Evolutionary conservation across 2,797 vertebrate species (phyloP).

Genomic region (Ispidina picta): DNA sequence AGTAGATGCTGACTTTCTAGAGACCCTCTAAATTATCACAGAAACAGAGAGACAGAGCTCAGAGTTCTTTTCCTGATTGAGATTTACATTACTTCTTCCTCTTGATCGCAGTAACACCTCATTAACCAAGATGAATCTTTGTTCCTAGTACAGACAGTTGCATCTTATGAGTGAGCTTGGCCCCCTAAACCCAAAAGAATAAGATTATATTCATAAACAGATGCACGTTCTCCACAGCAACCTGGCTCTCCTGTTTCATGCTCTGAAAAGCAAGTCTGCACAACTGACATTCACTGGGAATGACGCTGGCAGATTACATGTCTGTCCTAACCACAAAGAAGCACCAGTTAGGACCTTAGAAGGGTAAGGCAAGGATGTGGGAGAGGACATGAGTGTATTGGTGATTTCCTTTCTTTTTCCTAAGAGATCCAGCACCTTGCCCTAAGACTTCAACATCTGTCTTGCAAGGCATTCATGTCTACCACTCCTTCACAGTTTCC

Average conservation of each 20-base stretch:
- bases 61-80: neutral
- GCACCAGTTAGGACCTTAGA: neutral
- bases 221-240: neutral
- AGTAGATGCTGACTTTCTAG: neutral
- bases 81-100: neutral
- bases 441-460: neutral
- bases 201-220: neutral
- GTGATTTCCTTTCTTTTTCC: neutral
- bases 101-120: neutral
- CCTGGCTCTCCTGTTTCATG: neutral
- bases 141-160: neutral
- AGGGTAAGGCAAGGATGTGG: neutral
- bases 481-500: neutral
- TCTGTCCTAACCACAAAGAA: neutral
- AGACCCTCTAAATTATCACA: neutral
- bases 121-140: neutral
- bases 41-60: neutral
- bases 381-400: neutral
- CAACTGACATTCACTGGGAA: neutral
- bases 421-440: neutral
- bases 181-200: neutral
- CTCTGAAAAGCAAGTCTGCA: neutral
- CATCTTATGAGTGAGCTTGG: neutral
- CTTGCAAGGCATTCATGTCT: neutral
- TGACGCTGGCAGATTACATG: neutral